Percentiles rank a stretch among this genome's conserved stretches.
Evolutionary conservation across 2,888 invertebrate species (phyloP).

Genomic region (Ptilodon capucinus): DNA sequence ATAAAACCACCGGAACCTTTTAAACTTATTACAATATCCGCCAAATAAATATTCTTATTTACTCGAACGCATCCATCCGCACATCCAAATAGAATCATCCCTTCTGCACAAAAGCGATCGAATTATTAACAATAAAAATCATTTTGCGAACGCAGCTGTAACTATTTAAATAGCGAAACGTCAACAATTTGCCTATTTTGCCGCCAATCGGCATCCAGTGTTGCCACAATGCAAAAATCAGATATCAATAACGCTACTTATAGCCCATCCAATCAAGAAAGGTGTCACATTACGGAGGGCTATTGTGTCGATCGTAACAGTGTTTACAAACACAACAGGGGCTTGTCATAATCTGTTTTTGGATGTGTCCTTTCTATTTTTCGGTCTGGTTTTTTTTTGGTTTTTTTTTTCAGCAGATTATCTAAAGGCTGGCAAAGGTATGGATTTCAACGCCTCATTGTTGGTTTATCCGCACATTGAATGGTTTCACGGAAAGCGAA

Average conservation of each 20-base stretch:
- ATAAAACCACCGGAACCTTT: neutral
- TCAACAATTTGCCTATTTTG: constrained; percentile 76
- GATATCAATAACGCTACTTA: constrained; percentile 71
- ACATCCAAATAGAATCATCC: constrained; percentile 41
- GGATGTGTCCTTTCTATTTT: constrained; percentile 72
- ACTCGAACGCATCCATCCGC: constrained; percentile 32
- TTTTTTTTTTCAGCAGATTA: constrained; percentile 58
- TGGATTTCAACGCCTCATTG: constrained; percentile 80
- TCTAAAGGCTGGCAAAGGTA: constrained; percentile 50
- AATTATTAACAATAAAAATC: constrained; percentile 46
- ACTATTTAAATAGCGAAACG: constrained; percentile 55
- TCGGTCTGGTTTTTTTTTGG: constrained; percentile 69
- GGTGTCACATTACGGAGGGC: constrained; percentile 76
- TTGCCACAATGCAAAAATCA: constrained; percentile 62
- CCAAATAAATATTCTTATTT: constrained; percentile 1
- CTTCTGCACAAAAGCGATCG: constrained; percentile 36
- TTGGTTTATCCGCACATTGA: constrained; percentile 65
- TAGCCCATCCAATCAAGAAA: constrained; percentile 67
- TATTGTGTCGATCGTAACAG: constrained; percentile 57
- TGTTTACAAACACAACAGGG: constrained; percentile 82
- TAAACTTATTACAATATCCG: neutral
- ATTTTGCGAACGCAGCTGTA: constrained; percentile 57
- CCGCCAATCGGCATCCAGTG: constrained; percentile 57
- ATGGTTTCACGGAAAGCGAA: constrained; percentile 73
- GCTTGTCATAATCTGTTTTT: constrained; percentile 81